These are phyloP conservation scores for Aquatica leii DNA, from an alignment of 2,888 invertebrate genomes.

Conservation along the genomic window DNA sequence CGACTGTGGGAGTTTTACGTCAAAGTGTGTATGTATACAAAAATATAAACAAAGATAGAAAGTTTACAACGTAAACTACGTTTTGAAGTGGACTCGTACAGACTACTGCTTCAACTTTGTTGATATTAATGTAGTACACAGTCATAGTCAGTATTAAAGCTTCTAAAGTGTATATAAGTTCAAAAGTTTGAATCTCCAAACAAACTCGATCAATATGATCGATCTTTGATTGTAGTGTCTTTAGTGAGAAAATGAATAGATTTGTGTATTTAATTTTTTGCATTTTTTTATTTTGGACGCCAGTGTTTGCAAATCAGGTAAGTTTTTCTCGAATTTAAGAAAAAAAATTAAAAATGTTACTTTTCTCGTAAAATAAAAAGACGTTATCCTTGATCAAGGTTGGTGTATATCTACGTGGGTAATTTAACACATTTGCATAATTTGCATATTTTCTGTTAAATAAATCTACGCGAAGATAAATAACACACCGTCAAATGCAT, in stretches of 20 bases:
- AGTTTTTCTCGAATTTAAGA: too few species aligned
- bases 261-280: slow-evolving; percentile 19
- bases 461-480: too few species aligned
- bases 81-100: slow-evolving; percentile 23
- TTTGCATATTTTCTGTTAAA: too few species aligned
- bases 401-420: background rate
- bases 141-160: slow-evolving; percentile 32
- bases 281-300: slow-evolving; percentile 24
- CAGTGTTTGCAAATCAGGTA: slow-evolving; percentile 23
- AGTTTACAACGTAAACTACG: slow-evolving; percentile 14
- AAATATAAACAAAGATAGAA: slow-evolving; percentile 15
- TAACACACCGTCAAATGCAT: too few species aligned
- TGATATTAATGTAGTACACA: slow-evolving; percentile 29
- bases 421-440: too few species aligned
- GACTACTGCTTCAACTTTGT: slow-evolving; percentile 28
- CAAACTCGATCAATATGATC: slow-evolving; percentile 5
- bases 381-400: slow-evolving; percentile 6
- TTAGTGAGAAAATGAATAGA: slow-evolving; percentile 19
- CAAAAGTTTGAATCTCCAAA: slow-evolving; percentile 9
- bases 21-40: slow-evolving; percentile 3
- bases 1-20: slow-evolving; percentile 12
- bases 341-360: too few species aligned
- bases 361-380: too few species aligned
- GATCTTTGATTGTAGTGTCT: too few species aligned
- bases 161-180: slow-evolving; percentile 32